These are phyloP conservation scores for Thymallus thymallus DNA, from an alignment of 2,113 vertebrate species.

Conservation along the genomic window DNA sequence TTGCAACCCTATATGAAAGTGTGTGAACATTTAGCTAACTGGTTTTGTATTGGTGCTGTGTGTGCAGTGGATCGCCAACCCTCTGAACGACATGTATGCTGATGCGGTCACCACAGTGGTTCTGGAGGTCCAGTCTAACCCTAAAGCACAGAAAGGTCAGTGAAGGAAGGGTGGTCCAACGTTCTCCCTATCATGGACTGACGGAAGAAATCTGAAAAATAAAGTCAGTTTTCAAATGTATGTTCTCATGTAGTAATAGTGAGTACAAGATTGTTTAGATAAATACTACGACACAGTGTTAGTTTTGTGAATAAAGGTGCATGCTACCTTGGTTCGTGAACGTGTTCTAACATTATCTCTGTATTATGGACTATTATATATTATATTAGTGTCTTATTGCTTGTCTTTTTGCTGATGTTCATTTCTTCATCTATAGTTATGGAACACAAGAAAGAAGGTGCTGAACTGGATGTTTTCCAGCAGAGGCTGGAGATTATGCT, in stretches of 20 bases:
- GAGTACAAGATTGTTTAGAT: too few relatives aligned
- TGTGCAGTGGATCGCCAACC: slow-evolving; percentile 93
- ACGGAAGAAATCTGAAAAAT: too few relatives aligned
- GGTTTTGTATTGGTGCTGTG: slow-evolving; percentile 6
- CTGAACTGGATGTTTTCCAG: slow-evolving; percentile 81
- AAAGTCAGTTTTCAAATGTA: too few relatives aligned
- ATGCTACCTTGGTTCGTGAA: not conserved
- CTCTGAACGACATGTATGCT: slow-evolving; percentile 96
- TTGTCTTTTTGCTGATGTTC: not conserved
- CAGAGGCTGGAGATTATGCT: slow-evolving; percentile 89
- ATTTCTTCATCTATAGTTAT: slow-evolving; percentile 64
- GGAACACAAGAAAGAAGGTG: slow-evolving; percentile 72
- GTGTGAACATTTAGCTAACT: not conserved
- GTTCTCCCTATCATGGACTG: too few relatives aligned
- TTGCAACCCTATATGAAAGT: too few relatives aligned
- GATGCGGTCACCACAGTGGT: slow-evolving; percentile 93
- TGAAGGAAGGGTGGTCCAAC: not conserved
- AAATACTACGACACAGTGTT: too few relatives aligned
- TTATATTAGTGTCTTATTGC: not conserved
- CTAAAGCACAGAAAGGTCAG: slow-evolving; percentile 91
- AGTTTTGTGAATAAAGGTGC: too few relatives aligned
- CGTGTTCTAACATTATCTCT: not conserved
- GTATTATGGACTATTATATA: not conserved
- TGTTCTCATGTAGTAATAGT: too few relatives aligned
- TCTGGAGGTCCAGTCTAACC: slow-evolving; percentile 95